phyloP scores from a whole-genome alignment of 2,888 invertebrate genomes.

The Pocota personata region DNA sequence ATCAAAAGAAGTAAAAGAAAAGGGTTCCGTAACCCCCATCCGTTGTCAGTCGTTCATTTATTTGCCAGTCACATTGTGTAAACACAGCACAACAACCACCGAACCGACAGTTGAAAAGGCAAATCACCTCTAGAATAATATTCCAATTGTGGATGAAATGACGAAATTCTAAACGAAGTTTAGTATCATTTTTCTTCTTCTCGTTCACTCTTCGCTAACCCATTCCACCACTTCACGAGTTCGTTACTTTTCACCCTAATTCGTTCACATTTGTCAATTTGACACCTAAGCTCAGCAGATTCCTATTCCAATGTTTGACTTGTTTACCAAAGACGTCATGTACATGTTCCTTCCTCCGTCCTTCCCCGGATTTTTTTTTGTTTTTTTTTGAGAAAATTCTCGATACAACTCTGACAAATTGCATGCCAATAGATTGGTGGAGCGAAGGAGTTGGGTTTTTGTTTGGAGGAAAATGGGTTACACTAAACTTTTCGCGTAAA shows the following conservation, averaged over 20 bases:
- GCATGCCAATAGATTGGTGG: not conserved
- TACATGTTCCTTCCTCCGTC: not conserved
- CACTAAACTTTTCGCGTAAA: conserved; percentile 56
- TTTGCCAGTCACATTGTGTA: conserved; percentile 14
- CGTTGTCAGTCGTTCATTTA: not conserved
- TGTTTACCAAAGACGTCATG: conserved; percentile 29
- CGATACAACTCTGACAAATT: not conserved
- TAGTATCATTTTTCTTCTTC: not conserved
- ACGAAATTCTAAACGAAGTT: conserved; percentile 38
- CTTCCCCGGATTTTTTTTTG: too few species aligned
- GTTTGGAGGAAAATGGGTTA: conserved; percentile 38
- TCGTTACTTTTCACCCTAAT: conserved; percentile 8
- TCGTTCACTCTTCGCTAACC: not conserved
- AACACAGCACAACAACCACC: not conserved
- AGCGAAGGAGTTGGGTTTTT: too few species aligned
- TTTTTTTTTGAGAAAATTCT: too few species aligned
- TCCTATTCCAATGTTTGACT: conserved; percentile 62
- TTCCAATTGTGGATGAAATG: conserved; percentile 10
- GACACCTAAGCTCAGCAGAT: conserved; percentile 60
- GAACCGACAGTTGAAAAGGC: not conserved
- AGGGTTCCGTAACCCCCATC: not conserved
- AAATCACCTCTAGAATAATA: conserved; percentile 17
- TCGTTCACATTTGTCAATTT: conserved; percentile 45
- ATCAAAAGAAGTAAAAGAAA: not conserved
- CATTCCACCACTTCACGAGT: not conserved